These are phyloP conservation scores for Drosophila pruinosa DNA, from an alignment of 1,140 invertebrate genomes.

Conservation along the genomic window DNA sequence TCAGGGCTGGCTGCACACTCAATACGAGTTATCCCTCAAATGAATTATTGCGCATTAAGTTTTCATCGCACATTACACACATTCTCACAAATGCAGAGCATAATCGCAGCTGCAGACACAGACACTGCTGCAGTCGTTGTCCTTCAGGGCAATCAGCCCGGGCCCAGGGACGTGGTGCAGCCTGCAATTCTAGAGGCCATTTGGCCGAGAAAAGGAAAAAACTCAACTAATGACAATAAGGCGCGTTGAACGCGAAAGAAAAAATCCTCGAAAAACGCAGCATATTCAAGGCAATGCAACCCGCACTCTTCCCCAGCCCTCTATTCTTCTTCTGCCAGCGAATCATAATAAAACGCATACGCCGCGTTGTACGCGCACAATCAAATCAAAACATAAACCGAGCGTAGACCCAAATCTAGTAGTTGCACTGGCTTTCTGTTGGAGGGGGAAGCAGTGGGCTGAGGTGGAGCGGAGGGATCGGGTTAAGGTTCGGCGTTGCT, in stretches of 20 bases:
- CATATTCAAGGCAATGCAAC: conserved; percentile 18
- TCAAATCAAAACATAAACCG: conserved; percentile 75
- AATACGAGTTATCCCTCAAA: conserved; percentile 46
- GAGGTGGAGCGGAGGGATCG: background rate
- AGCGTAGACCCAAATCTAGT: conserved; percentile 47
- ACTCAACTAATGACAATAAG: conserved; percentile 60
- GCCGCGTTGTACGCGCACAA: conserved; percentile 53
- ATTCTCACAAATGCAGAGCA: background rate
- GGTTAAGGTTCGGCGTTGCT: conserved; percentile 31
- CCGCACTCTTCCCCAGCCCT: background rate
- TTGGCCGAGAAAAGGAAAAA: conserved; percentile 10
- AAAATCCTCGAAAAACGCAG: conserved; percentile 12
- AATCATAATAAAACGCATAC: conserved; percentile 62
- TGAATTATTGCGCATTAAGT: conserved; percentile 70
- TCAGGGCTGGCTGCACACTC: conserved; percentile 22
- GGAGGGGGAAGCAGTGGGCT: background rate
- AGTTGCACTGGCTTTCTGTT: conserved; percentile 13
- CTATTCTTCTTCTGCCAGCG: background rate
- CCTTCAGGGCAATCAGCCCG: conserved; percentile 54
- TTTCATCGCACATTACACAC: conserved; percentile 28
- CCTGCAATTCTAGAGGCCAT: conserved; percentile 60
- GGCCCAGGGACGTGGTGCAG: conserved; percentile 56
- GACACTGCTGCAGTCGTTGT: conserved; percentile 41
- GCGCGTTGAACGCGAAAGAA: conserved; percentile 44
- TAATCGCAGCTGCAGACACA: background rate